Evolutionary conservation across 2,113 vertebrate species (phyloP).

Genomic region (Vulpes lagopus): DNA sequence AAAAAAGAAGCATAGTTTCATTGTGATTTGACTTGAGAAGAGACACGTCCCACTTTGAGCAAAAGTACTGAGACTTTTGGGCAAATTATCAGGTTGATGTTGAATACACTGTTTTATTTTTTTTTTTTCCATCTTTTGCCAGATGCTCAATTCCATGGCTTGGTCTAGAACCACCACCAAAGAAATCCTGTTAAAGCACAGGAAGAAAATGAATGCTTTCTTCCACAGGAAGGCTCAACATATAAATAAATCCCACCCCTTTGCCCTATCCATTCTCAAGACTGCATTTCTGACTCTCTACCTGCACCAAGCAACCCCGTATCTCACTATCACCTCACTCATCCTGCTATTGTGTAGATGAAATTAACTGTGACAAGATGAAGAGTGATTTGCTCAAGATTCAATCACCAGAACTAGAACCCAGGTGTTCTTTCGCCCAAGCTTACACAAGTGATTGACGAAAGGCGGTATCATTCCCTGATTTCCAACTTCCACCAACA

Average conservation of each 20-base stretch:
- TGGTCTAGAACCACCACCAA: background rate
- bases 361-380: background rate
- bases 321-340: background rate
- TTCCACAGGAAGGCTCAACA: background rate
- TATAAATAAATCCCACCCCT: background rate
- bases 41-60: constrained; percentile 51
- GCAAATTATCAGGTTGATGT: constrained; percentile 13
- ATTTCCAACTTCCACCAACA: background rate
- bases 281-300: background rate
- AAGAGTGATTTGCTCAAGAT: background rate
- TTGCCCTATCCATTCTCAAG: background rate
- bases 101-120: background rate
- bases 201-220: background rate
- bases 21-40: constrained; percentile 53
- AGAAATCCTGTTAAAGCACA: background rate
- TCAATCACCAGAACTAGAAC: background rate
- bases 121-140: background rate
- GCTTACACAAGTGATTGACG: background rate
- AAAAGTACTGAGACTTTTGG: background rate
- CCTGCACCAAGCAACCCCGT: background rate
- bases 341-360: no score
- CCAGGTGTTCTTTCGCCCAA: background rate
- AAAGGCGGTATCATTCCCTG: background rate
- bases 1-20: background rate
- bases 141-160: background rate